Conservation (phyloP, 2,888 invertebrate genomes). For the Pardosa pseudoannulata region DNA sequence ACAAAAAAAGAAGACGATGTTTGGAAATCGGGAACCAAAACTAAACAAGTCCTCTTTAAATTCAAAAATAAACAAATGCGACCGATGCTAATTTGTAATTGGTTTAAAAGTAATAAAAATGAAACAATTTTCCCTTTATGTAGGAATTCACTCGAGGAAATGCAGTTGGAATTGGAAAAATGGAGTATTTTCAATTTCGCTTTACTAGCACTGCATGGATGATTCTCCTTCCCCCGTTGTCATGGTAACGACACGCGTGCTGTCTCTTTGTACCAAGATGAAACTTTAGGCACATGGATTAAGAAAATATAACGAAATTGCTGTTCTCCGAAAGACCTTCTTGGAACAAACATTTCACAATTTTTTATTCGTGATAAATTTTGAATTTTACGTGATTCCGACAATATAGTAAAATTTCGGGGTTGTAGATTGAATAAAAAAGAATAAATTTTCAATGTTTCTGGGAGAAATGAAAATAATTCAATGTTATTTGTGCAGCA, state of each 20-base stretch:
- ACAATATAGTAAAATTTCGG: slow-evolving; percentile 44
- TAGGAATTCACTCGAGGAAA: slow-evolving; percentile 55
- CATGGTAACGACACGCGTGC: slow-evolving; percentile 53
- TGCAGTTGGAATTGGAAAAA: slow-evolving; percentile 26
- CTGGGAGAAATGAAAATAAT: too few relatives aligned
- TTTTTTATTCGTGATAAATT: slow-evolving; percentile 66
- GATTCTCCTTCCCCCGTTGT: slow-evolving; percentile 31
- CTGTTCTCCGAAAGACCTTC: slow-evolving; percentile 26
- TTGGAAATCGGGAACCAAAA: neutral
- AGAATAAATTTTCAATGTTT: too few relatives aligned
- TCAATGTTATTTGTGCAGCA: too few relatives aligned
- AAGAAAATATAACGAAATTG: slow-evolving; percentile 67
- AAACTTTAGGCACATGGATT: slow-evolving; percentile 66
- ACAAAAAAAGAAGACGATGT: too few relatives aligned
- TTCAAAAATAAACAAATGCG: slow-evolving; percentile 35
- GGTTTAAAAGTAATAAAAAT: slow-evolving; percentile 46
- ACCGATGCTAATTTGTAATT: slow-evolving; percentile 54
- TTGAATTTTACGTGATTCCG: slow-evolving; percentile 45
- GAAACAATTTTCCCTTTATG: slow-evolving; percentile 25
- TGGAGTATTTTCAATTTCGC: slow-evolving; percentile 59
- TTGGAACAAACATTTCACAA: slow-evolving; percentile 19
- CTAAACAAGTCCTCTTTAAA: neutral
- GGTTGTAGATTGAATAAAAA: slow-evolving; percentile 23
- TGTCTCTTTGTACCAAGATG: slow-evolving; percentile 59
- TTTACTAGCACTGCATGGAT: slow-evolving; percentile 35